These are phyloP conservation scores for Drosophila elegans DNA, from an alignment of 1,140 invertebrate species.

Conservation along the genomic window DNA sequence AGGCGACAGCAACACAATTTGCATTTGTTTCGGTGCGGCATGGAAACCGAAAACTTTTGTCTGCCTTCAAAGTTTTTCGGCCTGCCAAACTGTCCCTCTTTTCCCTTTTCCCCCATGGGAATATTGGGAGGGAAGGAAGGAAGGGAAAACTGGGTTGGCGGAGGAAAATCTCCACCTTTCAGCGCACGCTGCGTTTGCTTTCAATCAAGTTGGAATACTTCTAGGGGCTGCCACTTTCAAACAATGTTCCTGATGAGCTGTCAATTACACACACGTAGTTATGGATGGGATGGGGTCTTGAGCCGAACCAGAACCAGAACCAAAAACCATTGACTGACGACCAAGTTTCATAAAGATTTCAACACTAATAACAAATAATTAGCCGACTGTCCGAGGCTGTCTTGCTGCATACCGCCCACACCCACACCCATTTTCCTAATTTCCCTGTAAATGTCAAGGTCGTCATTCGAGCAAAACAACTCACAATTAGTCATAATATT, in stretches of 20 bases:
- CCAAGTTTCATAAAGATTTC: constrained; percentile 72
- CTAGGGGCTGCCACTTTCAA: constrained; percentile 67
- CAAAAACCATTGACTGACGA: constrained; percentile 39
- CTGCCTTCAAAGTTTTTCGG: constrained; percentile 60
- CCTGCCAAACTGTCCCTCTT: constrained; percentile 55
- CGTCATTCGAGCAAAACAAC: constrained; percentile 44
- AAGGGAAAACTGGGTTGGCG: background rate
- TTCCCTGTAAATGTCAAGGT: constrained; percentile 48
- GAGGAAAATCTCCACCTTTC: constrained; percentile 40
- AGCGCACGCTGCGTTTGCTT: constrained; percentile 69
- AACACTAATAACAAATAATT: constrained; percentile 81
- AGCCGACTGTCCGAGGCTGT: constrained; percentile 67
- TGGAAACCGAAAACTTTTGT: constrained; percentile 39
- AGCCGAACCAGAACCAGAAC: constrained; percentile 19
- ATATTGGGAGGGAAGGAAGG: too few species aligned
- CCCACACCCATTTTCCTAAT: background rate
- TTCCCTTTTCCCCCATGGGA: background rate
- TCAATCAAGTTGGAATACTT: constrained; percentile 73
- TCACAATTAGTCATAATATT: constrained; percentile 57
- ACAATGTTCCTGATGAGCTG: constrained; percentile 79
- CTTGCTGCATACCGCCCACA: constrained; percentile 19
- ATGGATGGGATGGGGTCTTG: constrained; percentile 6
- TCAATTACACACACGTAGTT: constrained; percentile 65
- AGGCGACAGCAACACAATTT: constrained; percentile 68
- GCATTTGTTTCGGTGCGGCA: constrained; percentile 30